These are phyloP conservation scores for Taeniopygia guttata DNA, from an alignment of 2,797 vertebrate species.

Conservation along the genomic window DNA sequence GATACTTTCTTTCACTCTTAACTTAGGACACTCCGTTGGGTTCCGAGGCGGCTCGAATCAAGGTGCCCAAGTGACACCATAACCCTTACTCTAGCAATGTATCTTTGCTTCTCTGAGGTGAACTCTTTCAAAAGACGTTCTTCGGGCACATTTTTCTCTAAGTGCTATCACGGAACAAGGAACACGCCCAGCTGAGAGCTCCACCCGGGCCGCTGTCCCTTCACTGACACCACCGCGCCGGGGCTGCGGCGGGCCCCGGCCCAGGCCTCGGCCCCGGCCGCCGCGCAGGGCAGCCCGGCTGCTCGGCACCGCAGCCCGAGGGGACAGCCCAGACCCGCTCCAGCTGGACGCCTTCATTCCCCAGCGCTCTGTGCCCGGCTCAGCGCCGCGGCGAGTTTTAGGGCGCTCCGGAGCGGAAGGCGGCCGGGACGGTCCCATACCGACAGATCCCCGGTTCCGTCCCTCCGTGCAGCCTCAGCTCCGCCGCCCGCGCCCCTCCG, in stretches of 20 bases:
- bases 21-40: neutral
- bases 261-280: no score
- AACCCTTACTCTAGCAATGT: rapidly evolving
- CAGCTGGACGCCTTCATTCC: neutral
- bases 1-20: neutral
- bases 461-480: no score
- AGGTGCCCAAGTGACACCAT: rapidly evolving
- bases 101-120: rapidly evolving
- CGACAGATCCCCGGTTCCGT: rapidly evolving
- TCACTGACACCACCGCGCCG: rapidly evolving
- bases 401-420: neutral
- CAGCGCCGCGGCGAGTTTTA: neutral
- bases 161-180: rapidly evolving
- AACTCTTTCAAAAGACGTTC: rapidly evolving
- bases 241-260: neutral
- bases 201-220: rapidly evolving
- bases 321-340: no score
- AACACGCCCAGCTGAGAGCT: rapidly evolving
- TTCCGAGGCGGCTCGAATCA: rapidly evolving
- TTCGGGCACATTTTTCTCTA: rapidly evolving
- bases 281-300: neutral
- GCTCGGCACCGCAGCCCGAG: neutral
- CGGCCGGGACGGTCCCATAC: no score
- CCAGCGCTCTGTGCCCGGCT: neutral
- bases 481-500: neutral